Evolutionary conservation across 2,888 invertebrate genomes (phyloP).

Genomic region (Rhamphomyia laevipes): DNA sequence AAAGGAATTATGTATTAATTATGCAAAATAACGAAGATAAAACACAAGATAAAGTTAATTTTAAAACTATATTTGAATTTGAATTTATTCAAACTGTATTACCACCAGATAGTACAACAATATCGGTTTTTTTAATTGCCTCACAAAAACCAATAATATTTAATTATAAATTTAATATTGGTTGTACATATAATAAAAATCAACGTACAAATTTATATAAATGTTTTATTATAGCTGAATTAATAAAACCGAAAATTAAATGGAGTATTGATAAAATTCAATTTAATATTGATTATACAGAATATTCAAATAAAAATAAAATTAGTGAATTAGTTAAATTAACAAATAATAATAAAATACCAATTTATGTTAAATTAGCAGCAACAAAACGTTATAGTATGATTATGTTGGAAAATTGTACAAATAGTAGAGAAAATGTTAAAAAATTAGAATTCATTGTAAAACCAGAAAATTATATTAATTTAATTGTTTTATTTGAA

Average conservation of each 20-base stretch:
- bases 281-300: not conserved
- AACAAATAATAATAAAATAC: not conserved
- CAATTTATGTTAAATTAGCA: no score
- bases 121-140: no score
- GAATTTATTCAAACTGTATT: not conserved
- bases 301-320: not conserved
- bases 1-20: not conserved
- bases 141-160: not conserved
- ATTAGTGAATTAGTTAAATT: not conserved
- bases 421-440: no score
- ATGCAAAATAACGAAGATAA: not conserved
- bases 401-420: no score
- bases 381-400: no score
- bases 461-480: no score
- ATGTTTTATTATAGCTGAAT: not conserved
- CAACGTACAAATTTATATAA: not conserved
- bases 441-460: no score
- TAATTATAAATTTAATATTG: not conserved
- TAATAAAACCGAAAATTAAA: not conserved
- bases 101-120: no score
- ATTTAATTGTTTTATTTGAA: no score
- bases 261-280: not conserved
- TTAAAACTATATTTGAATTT: not conserved
- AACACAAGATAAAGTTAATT: not conserved
- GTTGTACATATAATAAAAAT: not conserved